Conservation (phyloP, 2,888 invertebrate genomes). For the Anorthoa munda region DNA sequence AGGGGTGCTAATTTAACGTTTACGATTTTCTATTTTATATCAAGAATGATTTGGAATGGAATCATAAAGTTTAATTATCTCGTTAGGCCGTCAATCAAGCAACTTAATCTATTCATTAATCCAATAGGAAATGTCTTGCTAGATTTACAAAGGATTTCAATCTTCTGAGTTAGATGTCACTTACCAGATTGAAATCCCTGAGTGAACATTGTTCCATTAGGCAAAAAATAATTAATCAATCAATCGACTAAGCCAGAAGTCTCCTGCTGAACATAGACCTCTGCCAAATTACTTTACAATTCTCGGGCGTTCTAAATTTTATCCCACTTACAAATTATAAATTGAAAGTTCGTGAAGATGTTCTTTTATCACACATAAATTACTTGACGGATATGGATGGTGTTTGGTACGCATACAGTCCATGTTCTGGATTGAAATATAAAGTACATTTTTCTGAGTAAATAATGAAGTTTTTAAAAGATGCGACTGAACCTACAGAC, state of each 20-base stretch:
- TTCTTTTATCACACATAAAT: background rate
- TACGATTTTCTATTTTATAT: slow-evolving; percentile 17
- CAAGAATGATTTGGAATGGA: background rate
- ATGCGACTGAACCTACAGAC: background rate
- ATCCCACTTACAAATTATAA: background rate
- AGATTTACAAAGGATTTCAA: slow-evolving; percentile 27
- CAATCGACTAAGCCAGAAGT: slow-evolving; percentile 23
- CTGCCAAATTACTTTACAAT: slow-evolving; percentile 8
- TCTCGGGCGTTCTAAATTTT: slow-evolving; percentile 6
- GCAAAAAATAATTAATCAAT: slow-evolving; percentile 51
- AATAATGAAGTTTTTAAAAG: background rate
- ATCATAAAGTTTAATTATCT: slow-evolving; percentile 9
- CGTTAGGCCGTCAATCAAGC: background rate
- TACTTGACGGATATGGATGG: background rate
- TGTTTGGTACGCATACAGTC: background rate
- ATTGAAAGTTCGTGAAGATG: background rate
- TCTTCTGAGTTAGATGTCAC: slow-evolving; percentile 24
- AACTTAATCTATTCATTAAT: slow-evolving; percentile 34
- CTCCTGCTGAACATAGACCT: slow-evolving; percentile 14
- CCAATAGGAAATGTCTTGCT: slow-evolving; percentile 24
- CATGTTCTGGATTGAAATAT: background rate
- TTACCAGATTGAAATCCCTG: slow-evolving; percentile 31
- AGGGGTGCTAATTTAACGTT: slow-evolving; percentile 11
- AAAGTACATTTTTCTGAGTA: background rate
- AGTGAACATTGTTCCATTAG: slow-evolving; percentile 28